Base-by-base conservation (phyloP, 2,888 invertebrate genomes). In the Agonopterix arenella region DNA sequence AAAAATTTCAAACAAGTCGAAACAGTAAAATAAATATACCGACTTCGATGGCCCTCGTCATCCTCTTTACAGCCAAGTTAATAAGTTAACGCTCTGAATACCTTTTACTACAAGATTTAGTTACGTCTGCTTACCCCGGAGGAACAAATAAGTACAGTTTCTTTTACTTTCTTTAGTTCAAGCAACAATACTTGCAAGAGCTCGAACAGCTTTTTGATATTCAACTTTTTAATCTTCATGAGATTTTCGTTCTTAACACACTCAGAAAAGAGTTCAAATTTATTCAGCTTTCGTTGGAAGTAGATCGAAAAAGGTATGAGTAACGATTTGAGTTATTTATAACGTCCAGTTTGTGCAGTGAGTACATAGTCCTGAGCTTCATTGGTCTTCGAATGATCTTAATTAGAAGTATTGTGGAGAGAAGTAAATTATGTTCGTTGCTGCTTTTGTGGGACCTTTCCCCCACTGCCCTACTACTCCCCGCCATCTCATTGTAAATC, bases 381-480 rank as follows among this genome's bases (percentile, higher is more conserved):
- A 75, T 80, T 73, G 76, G 55, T 76, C 74, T 80, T 81, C 81
- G 84, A 80, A 80, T 83, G 83, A 84, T 84, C 88, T 85, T 86
- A 86, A 86, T 88, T 85, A 88, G 84, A 85, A 83, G 82, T 78
- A 85, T 86, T 86, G 85, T 88, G 68, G 71, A 56, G 68, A 70
- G 72, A 73, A 64, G 77, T 84, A 84, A 84, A 80, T 82, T 81
- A 85, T 80, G 70, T 61, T 66, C 62, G 68, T 68, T 63, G 73
- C 64, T 55, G 68, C 76, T 73, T 75, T 76, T 73, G 74, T 72
- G 64, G 59, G 57, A 58, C 68, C 62, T 62, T 62, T 58, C 53
- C 61, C 56, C 56, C 54, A 57, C 61, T 57, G 60, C 53, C 53
- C 56, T 48, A 50, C 54, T 55, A 50, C 51, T 52, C 55, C 54